Evolutionary conservation across 2,797 vertebrate species (phyloP).

Genomic region (Gila robusta): DNA sequence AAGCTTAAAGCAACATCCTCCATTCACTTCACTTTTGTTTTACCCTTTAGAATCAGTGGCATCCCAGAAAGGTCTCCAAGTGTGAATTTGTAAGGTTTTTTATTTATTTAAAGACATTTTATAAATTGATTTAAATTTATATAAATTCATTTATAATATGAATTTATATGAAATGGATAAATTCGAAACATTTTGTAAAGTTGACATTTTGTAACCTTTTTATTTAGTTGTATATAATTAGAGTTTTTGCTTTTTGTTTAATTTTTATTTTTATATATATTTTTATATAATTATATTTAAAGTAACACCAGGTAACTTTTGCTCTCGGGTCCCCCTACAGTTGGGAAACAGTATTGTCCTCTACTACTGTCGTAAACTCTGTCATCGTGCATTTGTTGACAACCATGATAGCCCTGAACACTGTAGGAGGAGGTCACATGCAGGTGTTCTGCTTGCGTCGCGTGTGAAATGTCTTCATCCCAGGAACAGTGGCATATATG

Average conservation of each 20-base stretch:
- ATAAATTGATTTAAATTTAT: neutral
- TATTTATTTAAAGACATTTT: neutral
- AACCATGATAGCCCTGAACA: too few species aligned
- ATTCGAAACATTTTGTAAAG: neutral
- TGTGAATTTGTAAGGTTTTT: neutral
- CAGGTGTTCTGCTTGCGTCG: too few species aligned
- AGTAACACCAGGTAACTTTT: too few species aligned
- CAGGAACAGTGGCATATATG: too few species aligned
- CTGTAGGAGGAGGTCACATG: too few species aligned
- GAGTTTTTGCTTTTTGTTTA: neutral
- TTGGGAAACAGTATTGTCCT: too few species aligned
- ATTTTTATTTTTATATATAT: neutral
- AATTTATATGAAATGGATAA: neutral
- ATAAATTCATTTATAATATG: neutral
- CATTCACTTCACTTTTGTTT: slow-evolving; percentile 44
- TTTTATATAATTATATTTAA: neutral
- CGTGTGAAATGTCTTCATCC: too few species aligned
- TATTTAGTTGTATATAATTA: neutral
- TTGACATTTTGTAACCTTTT: neutral
- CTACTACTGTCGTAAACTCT: too few species aligned
- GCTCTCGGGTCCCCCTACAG: too few species aligned
- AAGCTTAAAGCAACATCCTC: slow-evolving; percentile 53
- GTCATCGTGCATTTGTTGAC: too few species aligned
- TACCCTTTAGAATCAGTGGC: slow-evolving; percentile 34
- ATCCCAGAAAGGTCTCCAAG: slow-evolving; percentile 28